Base-by-base conservation (phyloP, 30 jellyfish, hydroid and myxozoan genomes). In the Aurelia sp. region DNA sequence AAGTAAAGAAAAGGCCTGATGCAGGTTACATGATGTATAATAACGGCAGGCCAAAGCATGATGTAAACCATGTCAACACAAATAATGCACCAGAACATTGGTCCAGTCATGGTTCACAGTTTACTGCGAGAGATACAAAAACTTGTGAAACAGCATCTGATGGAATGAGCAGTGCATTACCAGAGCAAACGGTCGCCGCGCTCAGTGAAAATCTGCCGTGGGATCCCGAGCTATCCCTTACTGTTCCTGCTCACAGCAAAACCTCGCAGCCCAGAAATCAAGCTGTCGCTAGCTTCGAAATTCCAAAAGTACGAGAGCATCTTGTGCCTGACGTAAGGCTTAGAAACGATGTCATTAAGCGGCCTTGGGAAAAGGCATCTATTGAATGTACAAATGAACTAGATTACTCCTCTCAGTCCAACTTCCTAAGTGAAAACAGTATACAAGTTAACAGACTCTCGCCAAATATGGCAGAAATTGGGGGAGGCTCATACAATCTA, bases 121-220 rank as follows among this genome's bases (percentile, higher is more conserved):
- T 6, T 44, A 44, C 10, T 44, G 16, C 55, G 10, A 44, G 55
- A 16, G 55, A 7, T 5, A 16, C 55, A 44, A 44, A 44, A 44
- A 7, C 0, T 44, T 44, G 3, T 44, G 55, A 44, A 44, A 44
- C 15, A 44, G 8, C 55, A 44, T 40, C 51, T 40, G 55, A 44
- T 4, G 55, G 10, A 44, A 10, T 10, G 55, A 44, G 10, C 10
- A 44, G 15, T 44, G 55, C 55, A 9, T 30, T 58, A 44, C 86
- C 86, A 51, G 86, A 53, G 35, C 74, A 74, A 44, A 74, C 86
- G 5, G 75, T 74, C n/a, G 71, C 51, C 15, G 73, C 86, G 21
- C 74, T 74, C 8, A 58, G 86, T 47, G 86, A 74, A 30, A 74
- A 74, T 74, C 62, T 74, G 60, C 74, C 86, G 21, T 74, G 86